Evolutionary conservation across 2,113 vertebrate species (phyloP).

Genomic region (Spheniscus mendiculus): DNA sequence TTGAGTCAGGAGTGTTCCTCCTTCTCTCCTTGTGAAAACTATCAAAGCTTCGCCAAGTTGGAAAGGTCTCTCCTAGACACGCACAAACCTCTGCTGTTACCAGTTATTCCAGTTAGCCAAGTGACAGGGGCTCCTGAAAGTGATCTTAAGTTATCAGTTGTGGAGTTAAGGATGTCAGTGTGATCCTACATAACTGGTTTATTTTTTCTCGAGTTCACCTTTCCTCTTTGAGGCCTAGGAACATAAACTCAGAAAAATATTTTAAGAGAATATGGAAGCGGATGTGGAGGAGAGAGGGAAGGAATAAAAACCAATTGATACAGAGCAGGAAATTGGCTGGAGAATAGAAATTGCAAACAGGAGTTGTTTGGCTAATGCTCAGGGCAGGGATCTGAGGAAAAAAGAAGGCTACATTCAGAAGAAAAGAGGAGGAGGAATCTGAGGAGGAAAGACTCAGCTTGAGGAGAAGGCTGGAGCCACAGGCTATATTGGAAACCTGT

Average conservation of each 20-base stretch:
- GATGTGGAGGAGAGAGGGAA: background rate
- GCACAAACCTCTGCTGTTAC: slow-evolving; percentile 12
- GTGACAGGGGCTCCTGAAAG: background rate
- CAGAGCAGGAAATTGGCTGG: background rate
- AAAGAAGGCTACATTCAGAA: background rate
- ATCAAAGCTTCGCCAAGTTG: background rate
- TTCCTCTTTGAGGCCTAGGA: slow-evolving; percentile 5
- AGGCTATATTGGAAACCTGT: background rate
- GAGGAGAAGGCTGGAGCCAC: background rate
- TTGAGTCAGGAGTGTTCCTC: background rate
- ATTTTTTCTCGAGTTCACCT: background rate
- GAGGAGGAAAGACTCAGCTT: background rate
- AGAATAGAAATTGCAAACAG: background rate
- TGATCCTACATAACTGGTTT: background rate
- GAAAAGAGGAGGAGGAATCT: background rate
- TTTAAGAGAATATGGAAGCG: background rate
- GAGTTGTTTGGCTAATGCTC: background rate
- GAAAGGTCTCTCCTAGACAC: background rate
- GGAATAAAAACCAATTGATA: background rate
- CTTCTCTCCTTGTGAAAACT: background rate
- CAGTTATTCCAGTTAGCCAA: slow-evolving; percentile 27
- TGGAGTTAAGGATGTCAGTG: background rate
- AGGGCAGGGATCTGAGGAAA: background rate
- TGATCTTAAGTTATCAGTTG: slow-evolving; percentile 17
- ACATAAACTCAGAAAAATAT: slow-evolving; percentile 17